These are phyloP conservation scores for Cheilinus undulatus DNA, from an alignment of 2,113 vertebrate genomes.

Conservation along the genomic window DNA sequence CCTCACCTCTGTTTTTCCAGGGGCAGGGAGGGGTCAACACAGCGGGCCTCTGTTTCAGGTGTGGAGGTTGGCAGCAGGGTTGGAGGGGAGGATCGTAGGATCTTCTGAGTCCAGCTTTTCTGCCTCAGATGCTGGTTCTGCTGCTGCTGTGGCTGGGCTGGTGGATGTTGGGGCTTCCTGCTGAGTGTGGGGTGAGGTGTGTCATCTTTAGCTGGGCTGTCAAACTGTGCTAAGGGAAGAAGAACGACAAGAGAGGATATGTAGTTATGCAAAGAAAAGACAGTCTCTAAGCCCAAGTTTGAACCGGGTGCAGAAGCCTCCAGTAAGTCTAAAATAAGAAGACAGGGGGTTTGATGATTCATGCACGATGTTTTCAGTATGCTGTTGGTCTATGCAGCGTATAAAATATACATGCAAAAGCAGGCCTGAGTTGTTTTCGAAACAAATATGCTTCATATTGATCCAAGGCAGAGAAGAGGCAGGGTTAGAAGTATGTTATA, in stretches of 20 bases:
- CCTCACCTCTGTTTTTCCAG: conserved; percentile 91
- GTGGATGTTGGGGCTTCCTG: conserved; percentile 60
- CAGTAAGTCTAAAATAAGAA: conserved; percentile 47
- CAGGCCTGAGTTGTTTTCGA: conserved; percentile 17
- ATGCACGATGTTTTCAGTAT: conserved; percentile 52
- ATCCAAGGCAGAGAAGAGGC: conserved; percentile 3
- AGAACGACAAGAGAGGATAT: conserved; percentile 16
- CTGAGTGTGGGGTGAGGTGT: conserved; percentile 47
- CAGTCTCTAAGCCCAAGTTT: conserved; percentile 13
- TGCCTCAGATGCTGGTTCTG: conserved; percentile 83
- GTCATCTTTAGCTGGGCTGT: conserved; percentile 85
- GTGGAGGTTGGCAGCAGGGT: conserved; percentile 39
- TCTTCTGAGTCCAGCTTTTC: conserved; percentile 91
- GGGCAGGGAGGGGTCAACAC: conserved; percentile 85
- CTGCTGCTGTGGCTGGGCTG: conserved; percentile 2
- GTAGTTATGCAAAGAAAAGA: conserved; percentile 25
- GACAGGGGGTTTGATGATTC: conserved; percentile 61
- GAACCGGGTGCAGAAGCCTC: conserved; percentile 32
- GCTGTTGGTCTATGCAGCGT: conserved; percentile 36
- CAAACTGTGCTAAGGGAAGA: conserved; percentile 87
- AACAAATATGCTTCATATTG: conserved; percentile 28
- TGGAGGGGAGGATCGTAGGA: conserved; percentile 75
- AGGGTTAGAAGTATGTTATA: neutral
- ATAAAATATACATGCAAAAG: conserved; percentile 67
- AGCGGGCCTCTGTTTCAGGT: conserved; percentile 57